Evolutionary conservation across 2,113 vertebrate genomes (phyloP).

Genomic region (Rhabdomys dilectus): DNA sequence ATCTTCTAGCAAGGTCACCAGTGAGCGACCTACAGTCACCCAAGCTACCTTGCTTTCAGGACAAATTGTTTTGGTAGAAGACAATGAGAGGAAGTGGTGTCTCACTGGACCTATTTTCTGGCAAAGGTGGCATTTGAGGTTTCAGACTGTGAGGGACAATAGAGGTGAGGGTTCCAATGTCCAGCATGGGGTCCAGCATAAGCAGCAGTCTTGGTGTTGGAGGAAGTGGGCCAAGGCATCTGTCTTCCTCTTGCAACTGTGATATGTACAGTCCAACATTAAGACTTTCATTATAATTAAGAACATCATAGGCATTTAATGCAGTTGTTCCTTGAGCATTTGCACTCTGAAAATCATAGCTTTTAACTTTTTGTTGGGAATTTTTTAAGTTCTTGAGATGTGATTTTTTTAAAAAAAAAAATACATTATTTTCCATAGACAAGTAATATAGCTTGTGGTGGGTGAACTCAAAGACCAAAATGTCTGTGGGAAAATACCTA

Average conservation of each 20-base stretch:
- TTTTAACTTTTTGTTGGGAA: slow-evolving; percentile 21
- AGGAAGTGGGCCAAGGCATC: not conserved
- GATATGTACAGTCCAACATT: not conserved
- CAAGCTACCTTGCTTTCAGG: not conserved
- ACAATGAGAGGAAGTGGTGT: slow-evolving; percentile 56
- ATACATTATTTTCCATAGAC: not conserved
- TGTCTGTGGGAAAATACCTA: not conserved
- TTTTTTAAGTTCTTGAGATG: slow-evolving; percentile 5
- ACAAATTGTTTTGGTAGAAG: slow-evolving; percentile 49
- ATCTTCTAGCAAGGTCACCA: not conserved
- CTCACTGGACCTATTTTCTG: slow-evolving; percentile 43
- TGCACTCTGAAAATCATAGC: slow-evolving; percentile 37
- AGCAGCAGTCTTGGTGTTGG: not conserved
- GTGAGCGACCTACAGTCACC: not conserved
- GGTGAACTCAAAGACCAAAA: slow-evolving; percentile 14
- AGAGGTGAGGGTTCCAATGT: not conserved
- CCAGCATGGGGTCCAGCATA: too few relatives aligned
- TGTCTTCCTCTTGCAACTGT: not conserved
- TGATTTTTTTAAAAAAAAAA: slow-evolving; percentile 24
- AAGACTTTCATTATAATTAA: not conserved
- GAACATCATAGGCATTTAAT: not conserved
- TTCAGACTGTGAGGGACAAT: not conserved
- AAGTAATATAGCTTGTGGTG: not conserved
- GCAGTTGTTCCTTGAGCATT: not conserved
- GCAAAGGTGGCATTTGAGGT: not conserved